Evolutionary conservation across 2,113 vertebrate species (phyloP).

Genomic region (Brienomyrus brachyistius): DNA sequence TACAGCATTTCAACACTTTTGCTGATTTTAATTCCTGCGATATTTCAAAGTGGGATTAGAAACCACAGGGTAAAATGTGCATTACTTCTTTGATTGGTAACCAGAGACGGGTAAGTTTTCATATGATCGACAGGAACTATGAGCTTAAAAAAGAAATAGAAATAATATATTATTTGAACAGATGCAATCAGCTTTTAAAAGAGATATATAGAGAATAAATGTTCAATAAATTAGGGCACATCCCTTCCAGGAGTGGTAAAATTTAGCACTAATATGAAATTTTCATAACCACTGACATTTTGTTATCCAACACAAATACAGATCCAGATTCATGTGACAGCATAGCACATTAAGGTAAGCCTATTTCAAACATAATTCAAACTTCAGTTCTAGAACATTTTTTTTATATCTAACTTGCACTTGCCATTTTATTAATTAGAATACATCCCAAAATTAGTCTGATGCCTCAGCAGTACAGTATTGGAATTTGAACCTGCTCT

Average conservation of each 20-base stretch:
- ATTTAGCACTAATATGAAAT: slow-evolving; percentile 64
- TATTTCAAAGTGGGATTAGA: neutral
- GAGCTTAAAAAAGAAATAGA: slow-evolving; percentile 17
- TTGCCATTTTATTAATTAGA: neutral
- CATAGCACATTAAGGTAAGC: slow-evolving; percentile 23
- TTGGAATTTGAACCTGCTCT: neutral
- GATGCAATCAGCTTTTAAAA: slow-evolving; percentile 43
- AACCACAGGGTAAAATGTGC: neutral
- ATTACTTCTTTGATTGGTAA: neutral
- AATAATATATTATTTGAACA: slow-evolving; percentile 26
- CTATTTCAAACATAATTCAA: slow-evolving; percentile 33
- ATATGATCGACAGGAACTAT: slow-evolving; percentile 47
- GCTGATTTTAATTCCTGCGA: neutral
- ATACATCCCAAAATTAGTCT: neutral
- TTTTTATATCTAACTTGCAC: slow-evolving; percentile 25
- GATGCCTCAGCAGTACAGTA: neutral
- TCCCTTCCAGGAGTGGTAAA: slow-evolving; percentile 42
- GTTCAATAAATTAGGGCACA: slow-evolving; percentile 60
- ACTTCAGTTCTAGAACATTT: slow-evolving; percentile 40
- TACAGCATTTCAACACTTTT: neutral
- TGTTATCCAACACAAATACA: slow-evolving; percentile 27
- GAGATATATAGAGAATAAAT: slow-evolving; percentile 45
- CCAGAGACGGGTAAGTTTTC: slow-evolving; percentile 21
- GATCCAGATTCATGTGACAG: slow-evolving; percentile 28
- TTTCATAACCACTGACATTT: slow-evolving; percentile 62